These are phyloP conservation scores for Blastobasis adustella DNA, from an alignment of 2,888 invertebrate species.

Conservation along the genomic window DNA sequence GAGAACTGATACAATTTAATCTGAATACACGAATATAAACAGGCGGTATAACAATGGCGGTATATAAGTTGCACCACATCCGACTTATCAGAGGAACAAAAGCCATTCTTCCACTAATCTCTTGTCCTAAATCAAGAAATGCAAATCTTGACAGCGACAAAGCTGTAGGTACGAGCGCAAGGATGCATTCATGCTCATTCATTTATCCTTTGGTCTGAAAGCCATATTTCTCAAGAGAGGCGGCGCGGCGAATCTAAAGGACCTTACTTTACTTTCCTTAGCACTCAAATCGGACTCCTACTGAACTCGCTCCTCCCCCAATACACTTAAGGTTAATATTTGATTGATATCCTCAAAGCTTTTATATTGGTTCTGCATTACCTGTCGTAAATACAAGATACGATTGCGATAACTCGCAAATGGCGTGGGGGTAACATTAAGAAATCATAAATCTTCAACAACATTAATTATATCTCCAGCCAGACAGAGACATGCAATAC, in stretches of 20 bases:
- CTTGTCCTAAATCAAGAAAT: conserved; percentile 9
- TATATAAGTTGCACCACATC: too few species aligned
- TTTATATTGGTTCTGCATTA: conserved; percentile 20
- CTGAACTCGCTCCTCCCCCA: too few species aligned
- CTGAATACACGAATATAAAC: too few species aligned
- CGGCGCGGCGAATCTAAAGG: conserved; percentile 17
- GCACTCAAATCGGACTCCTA: too few species aligned
- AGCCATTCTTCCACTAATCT: conserved; percentile 1
- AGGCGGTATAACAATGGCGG: too few species aligned
- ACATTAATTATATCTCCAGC: conserved; percentile 54
- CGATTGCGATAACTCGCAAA: conserved; percentile 32
- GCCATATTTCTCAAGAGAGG: conserved; percentile 34
- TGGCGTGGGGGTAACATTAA: conserved; percentile 60
- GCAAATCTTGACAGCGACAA: conserved; percentile 30
- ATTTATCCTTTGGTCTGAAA: conserved; percentile 38
- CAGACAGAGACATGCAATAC: conserved; percentile 29
- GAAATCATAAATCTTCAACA: conserved; percentile 53
- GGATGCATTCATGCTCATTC: conserved; percentile 38
- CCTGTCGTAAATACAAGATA: conserved; percentile 27
- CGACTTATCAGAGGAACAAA: background rate
- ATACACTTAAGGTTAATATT: background rate
- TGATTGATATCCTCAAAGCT: background rate
- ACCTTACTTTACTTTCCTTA: conserved; percentile 4
- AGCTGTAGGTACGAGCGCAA: conserved; percentile 20
- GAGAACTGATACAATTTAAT: too few species aligned